Evolutionary conservation across 2,113 vertebrate species (phyloP).

Genomic region (Oncorhynchus tshawytscha): DNA sequence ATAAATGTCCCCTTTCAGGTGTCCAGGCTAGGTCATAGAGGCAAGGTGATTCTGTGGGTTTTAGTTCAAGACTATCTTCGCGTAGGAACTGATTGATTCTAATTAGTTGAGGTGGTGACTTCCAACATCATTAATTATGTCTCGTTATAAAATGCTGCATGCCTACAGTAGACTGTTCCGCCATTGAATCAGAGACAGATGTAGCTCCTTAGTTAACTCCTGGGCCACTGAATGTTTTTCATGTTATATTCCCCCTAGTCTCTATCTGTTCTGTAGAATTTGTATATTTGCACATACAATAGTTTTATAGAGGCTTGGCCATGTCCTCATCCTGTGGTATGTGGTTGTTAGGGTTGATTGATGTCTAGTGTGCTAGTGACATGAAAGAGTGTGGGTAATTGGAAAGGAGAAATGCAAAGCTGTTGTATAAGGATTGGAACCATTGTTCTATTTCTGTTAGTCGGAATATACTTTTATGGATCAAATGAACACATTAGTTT

Average conservation of each 20-base stretch:
- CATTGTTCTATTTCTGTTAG: neutral
- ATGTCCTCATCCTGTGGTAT: conserved; percentile 1
- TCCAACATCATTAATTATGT: neutral
- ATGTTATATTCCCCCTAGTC: neutral
- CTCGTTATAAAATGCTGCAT: neutral
- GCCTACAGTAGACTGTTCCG: neutral
- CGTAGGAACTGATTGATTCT: neutral
- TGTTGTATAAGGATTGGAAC: neutral
- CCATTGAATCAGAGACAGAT: neutral
- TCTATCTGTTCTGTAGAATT: conserved; percentile 1
- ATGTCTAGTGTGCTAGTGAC: neutral
- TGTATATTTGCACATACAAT: conserved; percentile 2
- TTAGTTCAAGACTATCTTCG: neutral
- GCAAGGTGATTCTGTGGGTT: neutral
- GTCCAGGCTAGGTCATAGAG: conserved; percentile 1
- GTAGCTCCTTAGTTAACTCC: neutral
- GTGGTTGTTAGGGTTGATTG: conserved; percentile 1
- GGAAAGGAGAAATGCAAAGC: neutral
- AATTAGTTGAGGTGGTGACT: neutral
- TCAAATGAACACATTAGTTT: neutral
- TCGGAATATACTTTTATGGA: neutral
- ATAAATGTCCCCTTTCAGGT: neutral
- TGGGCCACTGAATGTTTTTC: conserved; percentile 33
- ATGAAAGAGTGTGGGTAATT: neutral
- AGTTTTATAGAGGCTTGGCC: neutral